phyloP scores from a whole-genome alignment of 2,888 invertebrate species.

The Clistopyga incitator region DNA sequence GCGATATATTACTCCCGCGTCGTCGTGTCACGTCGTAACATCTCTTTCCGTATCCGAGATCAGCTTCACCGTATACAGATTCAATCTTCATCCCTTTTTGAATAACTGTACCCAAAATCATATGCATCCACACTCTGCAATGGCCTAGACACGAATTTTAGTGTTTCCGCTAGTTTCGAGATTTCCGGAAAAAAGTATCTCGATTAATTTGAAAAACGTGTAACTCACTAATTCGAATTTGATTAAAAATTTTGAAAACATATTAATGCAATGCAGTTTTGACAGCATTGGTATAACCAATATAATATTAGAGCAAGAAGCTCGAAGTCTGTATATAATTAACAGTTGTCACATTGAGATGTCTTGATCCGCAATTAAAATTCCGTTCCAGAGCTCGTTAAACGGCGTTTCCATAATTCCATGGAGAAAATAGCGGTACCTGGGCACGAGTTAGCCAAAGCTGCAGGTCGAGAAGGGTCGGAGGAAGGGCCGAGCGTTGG shows the following conservation, averaged over 20 bases:
- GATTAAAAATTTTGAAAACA: too few relatives aligned
- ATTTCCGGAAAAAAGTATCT: not conserved
- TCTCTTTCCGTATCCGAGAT: constrained; percentile 76
- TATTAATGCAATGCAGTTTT: too few relatives aligned
- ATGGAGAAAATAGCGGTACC: not conserved
- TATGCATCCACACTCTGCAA: not conserved
- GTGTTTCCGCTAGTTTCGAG: not conserved
- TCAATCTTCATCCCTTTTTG: constrained; percentile 64
- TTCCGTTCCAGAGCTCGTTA: not conserved
- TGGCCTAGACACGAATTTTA: not conserved
- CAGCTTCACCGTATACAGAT: constrained; percentile 62
- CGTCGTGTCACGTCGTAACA: constrained; percentile 70
- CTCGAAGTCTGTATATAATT: not conserved
- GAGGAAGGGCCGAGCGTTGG: not conserved
- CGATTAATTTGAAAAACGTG: not conserved
- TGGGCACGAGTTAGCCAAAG: not conserved
- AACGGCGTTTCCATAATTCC: not conserved
- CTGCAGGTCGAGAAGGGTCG: constrained; percentile 27
- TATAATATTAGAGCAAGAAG: not conserved
- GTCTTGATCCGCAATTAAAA: not conserved
- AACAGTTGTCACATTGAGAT: not conserved
- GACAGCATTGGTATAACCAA: not conserved
- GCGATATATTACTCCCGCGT: constrained; percentile 76
- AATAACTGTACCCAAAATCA: constrained; percentile 50
- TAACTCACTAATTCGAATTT: too few relatives aligned